Conservation (phyloP, 2,797 vertebrate genomes). For the Leucoraja ocellata region DNA sequence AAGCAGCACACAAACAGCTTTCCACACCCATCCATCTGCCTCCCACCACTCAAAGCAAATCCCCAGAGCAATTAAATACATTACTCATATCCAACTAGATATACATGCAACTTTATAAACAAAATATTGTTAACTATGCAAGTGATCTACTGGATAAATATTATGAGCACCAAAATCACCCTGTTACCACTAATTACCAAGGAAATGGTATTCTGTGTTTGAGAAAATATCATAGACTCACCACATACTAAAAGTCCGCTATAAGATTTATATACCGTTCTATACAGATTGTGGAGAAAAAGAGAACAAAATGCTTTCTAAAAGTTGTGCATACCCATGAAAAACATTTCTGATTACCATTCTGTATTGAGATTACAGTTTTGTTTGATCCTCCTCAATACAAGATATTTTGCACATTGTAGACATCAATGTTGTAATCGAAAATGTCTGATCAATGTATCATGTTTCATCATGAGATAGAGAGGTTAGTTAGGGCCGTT, state of each 20-base stretch:
- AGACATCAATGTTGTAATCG: background rate
- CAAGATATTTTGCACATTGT: background rate
- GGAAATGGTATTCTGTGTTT: background rate
- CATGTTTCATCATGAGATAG: background rate
- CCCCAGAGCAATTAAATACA: background rate
- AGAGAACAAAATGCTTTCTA: background rate
- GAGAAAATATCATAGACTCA: background rate
- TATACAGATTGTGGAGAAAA: background rate
- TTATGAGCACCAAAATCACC: background rate
- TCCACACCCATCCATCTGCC: conserved; percentile 30
- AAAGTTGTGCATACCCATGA: background rate
- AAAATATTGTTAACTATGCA: background rate
- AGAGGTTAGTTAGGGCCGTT: background rate
- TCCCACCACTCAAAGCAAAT: conserved; percentile 9
- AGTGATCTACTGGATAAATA: background rate
- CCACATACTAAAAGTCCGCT: conserved; percentile 40
- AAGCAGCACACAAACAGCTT: conserved; percentile 42
- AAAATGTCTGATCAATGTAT: background rate
- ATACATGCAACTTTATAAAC: background rate
- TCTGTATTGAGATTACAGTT: background rate
- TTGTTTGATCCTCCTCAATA: background rate
- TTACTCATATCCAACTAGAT: background rate
- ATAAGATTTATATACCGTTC: conserved; percentile 51
- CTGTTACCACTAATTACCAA: background rate
- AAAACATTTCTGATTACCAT: background rate